Evolutionary conservation across 2,888 invertebrate genomes (phyloP).

Genomic region (Melipona beecheii): DNA sequence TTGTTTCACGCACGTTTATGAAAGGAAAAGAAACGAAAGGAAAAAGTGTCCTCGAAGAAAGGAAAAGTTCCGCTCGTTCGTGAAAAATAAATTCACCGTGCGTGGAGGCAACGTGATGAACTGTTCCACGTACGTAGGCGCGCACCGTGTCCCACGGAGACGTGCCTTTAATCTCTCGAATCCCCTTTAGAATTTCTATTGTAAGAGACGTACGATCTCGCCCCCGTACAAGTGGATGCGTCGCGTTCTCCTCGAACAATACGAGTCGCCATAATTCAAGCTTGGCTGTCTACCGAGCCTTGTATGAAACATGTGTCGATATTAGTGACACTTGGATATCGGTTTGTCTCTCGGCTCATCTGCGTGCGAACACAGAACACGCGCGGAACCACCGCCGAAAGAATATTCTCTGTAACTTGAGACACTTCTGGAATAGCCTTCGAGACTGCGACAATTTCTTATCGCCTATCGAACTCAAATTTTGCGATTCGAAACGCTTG

Average conservation of each 20-base stretch:
- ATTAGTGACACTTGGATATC: constrained; percentile 48
- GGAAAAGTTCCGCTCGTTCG: too few relatives aligned
- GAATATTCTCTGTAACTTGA: not conserved
- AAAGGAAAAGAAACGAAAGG: not conserved
- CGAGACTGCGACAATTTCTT: not conserved
- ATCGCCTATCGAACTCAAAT: not conserved
- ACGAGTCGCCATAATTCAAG: constrained; percentile 57
- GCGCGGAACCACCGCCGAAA: not conserved
- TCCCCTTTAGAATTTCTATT: constrained; percentile 42
- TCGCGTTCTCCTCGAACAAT: constrained; percentile 47
- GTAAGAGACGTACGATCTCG: constrained; percentile 36
- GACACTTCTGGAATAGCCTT: too few relatives aligned
- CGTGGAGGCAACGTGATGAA: not conserved
- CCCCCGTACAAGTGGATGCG: constrained; percentile 35
- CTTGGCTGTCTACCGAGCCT: constrained; percentile 29
- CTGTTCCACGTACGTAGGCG: not conserved
- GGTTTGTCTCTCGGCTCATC: constrained; percentile 40
- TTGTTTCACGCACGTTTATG: not conserved
- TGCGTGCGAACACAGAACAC: not conserved
- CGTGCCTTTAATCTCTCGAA: constrained; percentile 46
- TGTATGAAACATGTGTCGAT: constrained; percentile 56
- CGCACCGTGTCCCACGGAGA: constrained; percentile 3
- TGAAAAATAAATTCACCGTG: constrained; percentile 1
- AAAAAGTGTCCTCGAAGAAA: not conserved
- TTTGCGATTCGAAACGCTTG: not conserved